phyloP scores from a whole-genome alignment of 2,113 vertebrate species.

The Notarius quadriscutis region DNA sequence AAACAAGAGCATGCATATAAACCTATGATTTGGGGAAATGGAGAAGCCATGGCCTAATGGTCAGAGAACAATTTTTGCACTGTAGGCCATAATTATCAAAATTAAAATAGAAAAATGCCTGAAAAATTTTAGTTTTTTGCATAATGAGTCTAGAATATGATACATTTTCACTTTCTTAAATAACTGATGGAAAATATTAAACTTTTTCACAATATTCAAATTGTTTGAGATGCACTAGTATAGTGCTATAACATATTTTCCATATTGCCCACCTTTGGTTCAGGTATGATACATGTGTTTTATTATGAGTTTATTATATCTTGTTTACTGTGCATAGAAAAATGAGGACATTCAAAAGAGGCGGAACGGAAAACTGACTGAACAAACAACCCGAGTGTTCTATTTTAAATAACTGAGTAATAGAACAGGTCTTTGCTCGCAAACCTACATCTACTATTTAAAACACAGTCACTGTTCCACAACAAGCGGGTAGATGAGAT shows the following conservation, averaged over 20 bases:
- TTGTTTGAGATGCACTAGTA: no score
- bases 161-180: no score
- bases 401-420: constrained; percentile 68
- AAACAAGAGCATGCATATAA: background rate
- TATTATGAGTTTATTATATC: background rate
- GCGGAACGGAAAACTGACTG: background rate
- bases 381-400: constrained; percentile 53
- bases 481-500: constrained; percentile 68
- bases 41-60: no score
- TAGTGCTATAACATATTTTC: no score
- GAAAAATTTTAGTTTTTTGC: no score
- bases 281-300: background rate
- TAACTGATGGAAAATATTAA: no score
- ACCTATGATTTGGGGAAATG: background rate
- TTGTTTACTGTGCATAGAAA: background rate
- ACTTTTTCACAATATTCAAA: no score
- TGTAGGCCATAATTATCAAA: no score
- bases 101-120: no score
- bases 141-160: no score
- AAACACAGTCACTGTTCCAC: constrained; percentile 73
- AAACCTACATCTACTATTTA: constrained; percentile 70
- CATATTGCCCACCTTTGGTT: background rate
- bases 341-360: constrained; percentile 3
- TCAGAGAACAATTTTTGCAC: background rate
- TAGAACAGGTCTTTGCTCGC: constrained; percentile 70